Evolutionary conservation across 2,797 vertebrate genomes (phyloP).

Genomic region (Lithobates pipiens): DNA sequence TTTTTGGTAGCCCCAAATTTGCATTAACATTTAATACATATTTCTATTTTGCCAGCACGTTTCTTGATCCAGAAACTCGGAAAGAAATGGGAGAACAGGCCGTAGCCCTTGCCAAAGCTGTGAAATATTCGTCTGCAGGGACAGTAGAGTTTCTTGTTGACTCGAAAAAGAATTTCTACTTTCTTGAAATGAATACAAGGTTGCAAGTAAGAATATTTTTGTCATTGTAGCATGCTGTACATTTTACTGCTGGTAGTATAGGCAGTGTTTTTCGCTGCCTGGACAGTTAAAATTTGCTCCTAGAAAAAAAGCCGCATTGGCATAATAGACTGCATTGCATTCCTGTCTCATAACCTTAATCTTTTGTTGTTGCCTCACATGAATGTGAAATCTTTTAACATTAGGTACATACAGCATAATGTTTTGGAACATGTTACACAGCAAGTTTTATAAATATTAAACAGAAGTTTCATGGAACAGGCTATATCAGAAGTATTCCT

Average conservation of each 20-base stretch:
- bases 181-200: conserved; percentile 98
- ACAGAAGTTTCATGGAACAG: no score
- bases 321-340: background rate
- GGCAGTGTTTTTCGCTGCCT: no score
- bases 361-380: background rate
- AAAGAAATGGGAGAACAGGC: conserved; percentile 96
- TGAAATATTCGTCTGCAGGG: conserved; percentile 94
- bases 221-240: background rate
- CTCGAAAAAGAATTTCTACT: conserved; percentile 93
- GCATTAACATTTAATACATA: background rate
- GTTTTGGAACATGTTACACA: background rate
- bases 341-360: background rate
- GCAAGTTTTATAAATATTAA: no score
- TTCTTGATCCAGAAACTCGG: conserved; percentile 88
- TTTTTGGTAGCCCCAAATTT: background rate
- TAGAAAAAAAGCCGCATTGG: background rate
- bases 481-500: no score
- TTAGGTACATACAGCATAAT: background rate
- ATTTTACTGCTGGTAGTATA: background rate
- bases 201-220: conserved; percentile 84
- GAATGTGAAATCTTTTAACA: no score
- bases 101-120: conserved; percentile 92
- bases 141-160: conserved; percentile 98
- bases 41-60: conserved; percentile 80
- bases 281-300: background rate